phyloP scores from a whole-genome alignment of 2,888 invertebrate species.

The Clepsis dumicolana region DNA sequence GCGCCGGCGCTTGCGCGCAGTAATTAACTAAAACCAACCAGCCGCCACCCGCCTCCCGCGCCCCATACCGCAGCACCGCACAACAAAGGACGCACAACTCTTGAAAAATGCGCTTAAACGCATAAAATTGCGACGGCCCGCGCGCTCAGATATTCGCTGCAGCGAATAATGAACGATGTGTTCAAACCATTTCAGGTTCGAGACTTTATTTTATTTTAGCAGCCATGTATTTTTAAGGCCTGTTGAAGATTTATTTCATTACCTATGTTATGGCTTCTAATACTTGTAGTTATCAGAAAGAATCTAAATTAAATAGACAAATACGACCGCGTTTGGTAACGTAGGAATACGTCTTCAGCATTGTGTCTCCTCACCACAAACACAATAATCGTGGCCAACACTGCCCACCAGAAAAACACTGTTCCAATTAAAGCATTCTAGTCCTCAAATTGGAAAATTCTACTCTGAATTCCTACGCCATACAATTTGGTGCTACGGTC shows the following conservation, averaged over 20 bases:
- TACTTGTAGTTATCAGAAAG: not conserved
- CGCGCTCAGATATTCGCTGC: conserved; percentile 50
- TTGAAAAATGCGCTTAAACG: conserved; percentile 66
- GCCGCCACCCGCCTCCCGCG: conserved; percentile 50
- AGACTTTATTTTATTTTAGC: too few species aligned
- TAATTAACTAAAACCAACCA: conserved; percentile 82
- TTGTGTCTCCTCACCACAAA: not conserved
- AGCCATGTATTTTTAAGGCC: too few species aligned
- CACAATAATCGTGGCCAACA: not conserved
- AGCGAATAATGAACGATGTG: conserved; percentile 20
- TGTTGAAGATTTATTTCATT: not conserved
- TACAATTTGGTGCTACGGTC: not conserved
- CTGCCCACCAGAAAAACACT: not conserved
- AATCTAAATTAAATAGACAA: not conserved
- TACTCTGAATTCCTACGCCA: not conserved
- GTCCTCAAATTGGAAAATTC: not conserved
- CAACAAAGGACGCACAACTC: conserved; percentile 66
- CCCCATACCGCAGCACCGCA: conserved; percentile 51
- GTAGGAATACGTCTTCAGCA: not conserved
- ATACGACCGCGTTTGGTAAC: not conserved
- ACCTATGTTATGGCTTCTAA: not conserved
- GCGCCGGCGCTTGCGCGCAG: conserved; percentile 69
- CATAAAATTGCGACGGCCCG: conserved; percentile 56
- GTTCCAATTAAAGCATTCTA: not conserved
- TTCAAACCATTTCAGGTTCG: too few species aligned